Evolutionary conservation across 1,140 invertebrate species (phyloP), one percentile per base, ranked within the genome.

Genomic region (Orius insidiosus): DNA sequence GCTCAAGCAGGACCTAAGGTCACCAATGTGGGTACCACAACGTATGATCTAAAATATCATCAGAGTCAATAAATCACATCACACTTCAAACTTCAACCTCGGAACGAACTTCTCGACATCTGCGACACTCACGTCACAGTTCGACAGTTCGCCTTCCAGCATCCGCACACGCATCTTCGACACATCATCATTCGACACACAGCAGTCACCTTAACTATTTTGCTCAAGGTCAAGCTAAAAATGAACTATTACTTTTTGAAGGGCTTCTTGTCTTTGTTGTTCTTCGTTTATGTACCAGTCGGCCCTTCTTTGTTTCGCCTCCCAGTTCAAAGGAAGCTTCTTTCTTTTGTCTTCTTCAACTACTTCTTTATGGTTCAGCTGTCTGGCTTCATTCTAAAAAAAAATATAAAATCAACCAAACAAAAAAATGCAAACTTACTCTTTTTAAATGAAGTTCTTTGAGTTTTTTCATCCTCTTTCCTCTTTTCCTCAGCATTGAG

Each of bases 281-380:
- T 95, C 86, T 59, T 97, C 88, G 36, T 92, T 74, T 24, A 94
- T 58, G 52, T 97, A 72, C 85, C 90, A 95, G 60, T 98, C 89
- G 1, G 90, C 81, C n/a, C 88, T 78, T 35, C 85, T 72, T 60
- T 88, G 81, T 53, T 90, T 78, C 0, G 84, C 76, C 61, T 96
- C 92, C 71, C 80, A 93, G 64, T 98, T 98, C 2, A 74, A 63
- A 1, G 96, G 95, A 14, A 97, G 62, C 58, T 95, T 94, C 32
- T 80, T 84, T 15, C 86, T 70, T 18, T 87, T 80, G 61, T 97
- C 90, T 68, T 99, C 96, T 54, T 95, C 94, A 1, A 96, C 72
- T 1, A 98, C 93, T 71, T 97, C 94, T 58, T 90, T 76, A 59
- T 96, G 89, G 64, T 99, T 98, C 48, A 92, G 71, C 42, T 78